Conservation (phyloP, 2,888 invertebrate genomes). For the Acrobasis suavella region DNA sequence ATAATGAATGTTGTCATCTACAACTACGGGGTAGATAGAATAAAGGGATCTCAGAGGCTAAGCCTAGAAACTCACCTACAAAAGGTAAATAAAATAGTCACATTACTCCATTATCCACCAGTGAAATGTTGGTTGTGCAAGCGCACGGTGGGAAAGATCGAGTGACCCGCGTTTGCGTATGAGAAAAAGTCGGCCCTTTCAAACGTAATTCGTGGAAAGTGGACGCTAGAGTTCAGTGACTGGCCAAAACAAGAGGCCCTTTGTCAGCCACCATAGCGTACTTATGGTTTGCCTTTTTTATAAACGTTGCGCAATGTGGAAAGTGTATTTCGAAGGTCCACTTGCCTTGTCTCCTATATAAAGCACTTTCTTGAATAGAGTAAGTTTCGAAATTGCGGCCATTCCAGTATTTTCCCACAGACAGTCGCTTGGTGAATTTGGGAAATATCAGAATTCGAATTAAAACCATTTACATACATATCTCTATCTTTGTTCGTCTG, state of each 20-base stretch:
- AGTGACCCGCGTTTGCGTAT: slow-evolving; percentile 30
- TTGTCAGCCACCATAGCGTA: slow-evolving; percentile 32
- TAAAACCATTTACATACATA: too few species aligned
- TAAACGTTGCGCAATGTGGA: slow-evolving; percentile 38
- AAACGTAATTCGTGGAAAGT: slow-evolving; percentile 36
- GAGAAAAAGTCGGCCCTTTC: slow-evolving; percentile 40
- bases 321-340: slow-evolving; percentile 35
- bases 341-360: slow-evolving; percentile 2
- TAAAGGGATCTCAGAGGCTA: too few species aligned
- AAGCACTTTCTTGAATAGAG: background rate
- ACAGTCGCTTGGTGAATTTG: too few species aligned
- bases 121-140: slow-evolving; percentile 26
- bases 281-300: slow-evolving; percentile 30
- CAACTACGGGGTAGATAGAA: too few species aligned
- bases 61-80: too few species aligned
- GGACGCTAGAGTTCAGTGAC: slow-evolving; percentile 29
- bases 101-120: background rate
- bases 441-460: too few species aligned
- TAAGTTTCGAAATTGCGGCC: background rate
- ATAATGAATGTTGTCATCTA: too few species aligned
- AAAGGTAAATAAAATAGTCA: background rate
- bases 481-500: too few species aligned
- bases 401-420: too few species aligned
- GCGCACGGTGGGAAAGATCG: slow-evolving; percentile 31
- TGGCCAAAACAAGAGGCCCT: slow-evolving; percentile 25